Evolutionary conservation across 2,888 invertebrate genomes (phyloP).

Genomic region (Merodon equestris): DNA sequence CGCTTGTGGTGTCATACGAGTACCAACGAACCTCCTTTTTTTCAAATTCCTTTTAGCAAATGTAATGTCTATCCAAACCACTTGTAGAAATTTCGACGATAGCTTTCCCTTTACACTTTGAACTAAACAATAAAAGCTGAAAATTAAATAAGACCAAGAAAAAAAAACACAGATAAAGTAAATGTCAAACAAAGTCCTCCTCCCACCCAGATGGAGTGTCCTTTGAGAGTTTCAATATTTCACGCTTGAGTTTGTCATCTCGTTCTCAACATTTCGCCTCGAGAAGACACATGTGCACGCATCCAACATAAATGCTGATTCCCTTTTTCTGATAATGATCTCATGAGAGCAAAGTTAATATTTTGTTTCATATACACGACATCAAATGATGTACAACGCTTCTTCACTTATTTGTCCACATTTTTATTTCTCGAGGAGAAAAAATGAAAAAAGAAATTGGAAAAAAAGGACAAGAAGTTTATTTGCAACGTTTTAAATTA

Average conservation of each 20-base stretch:
- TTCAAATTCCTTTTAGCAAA: conserved; percentile 11
- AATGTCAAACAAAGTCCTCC: conserved; percentile 30
- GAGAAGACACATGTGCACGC: conserved; percentile 1
- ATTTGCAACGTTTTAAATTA: conserved; percentile 29
- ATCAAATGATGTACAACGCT: conserved; percentile 42
- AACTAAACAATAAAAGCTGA: neutral
- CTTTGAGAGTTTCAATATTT: conserved; percentile 34
- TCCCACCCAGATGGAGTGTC: conserved; percentile 37
- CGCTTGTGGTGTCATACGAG: too few relatives aligned
- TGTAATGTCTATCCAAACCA: neutral
- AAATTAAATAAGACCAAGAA: neutral
- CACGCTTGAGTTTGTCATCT: conserved; percentile 10
- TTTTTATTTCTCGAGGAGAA: conserved; percentile 8
- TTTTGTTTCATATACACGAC: conserved; percentile 37
- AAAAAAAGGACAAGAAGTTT: conserved; percentile 6
- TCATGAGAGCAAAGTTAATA: conserved; percentile 59
- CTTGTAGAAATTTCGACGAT: conserved; percentile 27
- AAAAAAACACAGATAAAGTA: conserved; percentile 6
- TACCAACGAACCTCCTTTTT: too few relatives aligned
- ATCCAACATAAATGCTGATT: too few relatives aligned
- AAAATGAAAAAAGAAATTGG: neutral
- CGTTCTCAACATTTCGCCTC: conserved; percentile 25
- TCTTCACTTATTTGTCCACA: conserved; percentile 14
- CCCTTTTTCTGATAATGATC: conserved; percentile 43
- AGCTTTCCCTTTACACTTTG: conserved; percentile 33